Evolutionary conservation across 2,888 invertebrate species (phyloP), one percentile per base, ranked within the genome.

Genomic region (Pachymerium ferrugineum): DNA sequence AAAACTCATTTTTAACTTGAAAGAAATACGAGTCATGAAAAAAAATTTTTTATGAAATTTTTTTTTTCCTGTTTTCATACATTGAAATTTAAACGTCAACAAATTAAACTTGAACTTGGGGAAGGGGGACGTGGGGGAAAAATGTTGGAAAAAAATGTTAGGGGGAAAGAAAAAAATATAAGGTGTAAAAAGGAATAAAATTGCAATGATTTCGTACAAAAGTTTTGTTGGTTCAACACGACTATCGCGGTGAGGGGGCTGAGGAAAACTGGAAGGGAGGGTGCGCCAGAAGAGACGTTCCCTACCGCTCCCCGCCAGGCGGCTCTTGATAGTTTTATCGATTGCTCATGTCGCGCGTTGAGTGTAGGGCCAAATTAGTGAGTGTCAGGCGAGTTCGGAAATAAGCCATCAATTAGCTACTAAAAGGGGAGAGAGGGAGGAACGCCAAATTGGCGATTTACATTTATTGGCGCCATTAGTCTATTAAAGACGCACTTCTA

Each of bases 401-500:
- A 70, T 70, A 70, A 70, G 70, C 70, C 70, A 70, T 70, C 70
- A 70, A 70, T 70, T 70, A 70, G 35, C 70, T 29, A 70, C 70
- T 70, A 70, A 70, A 29, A 33, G 70, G 31, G 10, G 47, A 47
- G 47, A 16, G 47, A 47, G 47, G 47, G 47, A 47, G 47, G 47
- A 6, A 47, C 30, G 30, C 70, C 31, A 31, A 70, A 70, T 70
- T 70, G 70, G 31, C 70, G 29, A 70, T 70, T 70, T 70, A 70
- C 70, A 70, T 70, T 70, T 70, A 70, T 70, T 70, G 70, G 70
- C 29, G 70, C 70, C 70, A 70, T 70, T 70, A 70, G 70, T 70
- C 70, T 22, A 29, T 68, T 68, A 68, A 68, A 68, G 68, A 31
- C 19, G 47, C 47, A 22, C 47, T 47, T 19, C 47, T 16, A 19